Evolutionary conservation across 2,888 invertebrate species (phyloP).

Genomic region (Temnothorax unifasciatus): DNA sequence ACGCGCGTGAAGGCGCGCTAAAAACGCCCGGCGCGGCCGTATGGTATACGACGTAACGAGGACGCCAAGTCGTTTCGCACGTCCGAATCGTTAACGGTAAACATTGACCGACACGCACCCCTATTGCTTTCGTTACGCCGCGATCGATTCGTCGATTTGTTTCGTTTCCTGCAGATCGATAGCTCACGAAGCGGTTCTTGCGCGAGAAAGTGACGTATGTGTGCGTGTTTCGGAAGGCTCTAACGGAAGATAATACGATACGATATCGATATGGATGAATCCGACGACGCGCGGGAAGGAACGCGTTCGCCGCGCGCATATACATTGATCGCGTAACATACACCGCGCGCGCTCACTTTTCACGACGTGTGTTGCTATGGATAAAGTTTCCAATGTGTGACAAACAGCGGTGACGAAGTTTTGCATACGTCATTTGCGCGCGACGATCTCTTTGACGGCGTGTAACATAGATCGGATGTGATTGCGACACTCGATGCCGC

Average conservation of each 20-base stretch:
- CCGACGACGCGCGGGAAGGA: not conserved
- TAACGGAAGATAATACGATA: not conserved
- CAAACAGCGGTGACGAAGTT: not conserved
- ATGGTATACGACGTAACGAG: slow-evolving; percentile 30
- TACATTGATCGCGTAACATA: slow-evolving; percentile 23
- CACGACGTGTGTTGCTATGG: slow-evolving; percentile 21
- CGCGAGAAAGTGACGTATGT: not conserved
- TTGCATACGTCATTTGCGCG: not conserved
- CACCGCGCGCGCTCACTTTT: slow-evolving; percentile 18
- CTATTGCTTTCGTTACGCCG: not conserved
- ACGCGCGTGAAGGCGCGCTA: slow-evolving; percentile 45
- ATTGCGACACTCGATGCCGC: not conserved
- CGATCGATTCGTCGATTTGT: not conserved
- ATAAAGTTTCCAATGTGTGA: not conserved
- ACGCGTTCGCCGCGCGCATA: not conserved
- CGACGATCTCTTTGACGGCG: too few relatives aligned
- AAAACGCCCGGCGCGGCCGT: slow-evolving; percentile 33
- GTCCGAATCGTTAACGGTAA: slow-evolving; percentile 44
- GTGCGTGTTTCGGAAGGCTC: not conserved
- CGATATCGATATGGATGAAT: too few relatives aligned
- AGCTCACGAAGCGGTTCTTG: too few relatives aligned
- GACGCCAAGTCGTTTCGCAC: slow-evolving; percentile 32
- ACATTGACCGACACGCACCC: slow-evolving; percentile 27
- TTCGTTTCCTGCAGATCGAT: not conserved
- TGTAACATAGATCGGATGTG: not conserved